These are phyloP conservation scores for Microcebus griseorufus DNA, from an alignment of 2,113 vertebrate species.

Conservation along the genomic window DNA sequence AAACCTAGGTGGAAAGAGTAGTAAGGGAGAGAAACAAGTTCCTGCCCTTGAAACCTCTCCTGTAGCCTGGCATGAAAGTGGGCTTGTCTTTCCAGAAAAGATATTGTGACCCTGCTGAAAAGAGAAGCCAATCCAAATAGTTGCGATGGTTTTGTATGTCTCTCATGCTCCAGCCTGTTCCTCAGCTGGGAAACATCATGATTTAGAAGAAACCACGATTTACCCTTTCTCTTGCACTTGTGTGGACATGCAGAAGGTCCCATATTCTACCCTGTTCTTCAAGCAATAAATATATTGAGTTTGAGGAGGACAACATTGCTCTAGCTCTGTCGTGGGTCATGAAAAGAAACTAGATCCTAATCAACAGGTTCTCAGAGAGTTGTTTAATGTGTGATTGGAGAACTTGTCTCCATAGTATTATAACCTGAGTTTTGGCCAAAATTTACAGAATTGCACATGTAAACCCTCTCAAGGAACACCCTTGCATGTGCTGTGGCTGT, in stretches of 20 bases:
- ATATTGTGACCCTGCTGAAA: not conserved
- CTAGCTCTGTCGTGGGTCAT: constrained; percentile 10
- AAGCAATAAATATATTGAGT: not conserved
- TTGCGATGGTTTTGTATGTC: not conserved
- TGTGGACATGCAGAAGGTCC: not conserved
- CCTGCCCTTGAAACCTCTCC: not conserved
- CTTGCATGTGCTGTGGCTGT: not conserved
- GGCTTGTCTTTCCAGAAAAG: not conserved
- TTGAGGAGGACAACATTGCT: not conserved
- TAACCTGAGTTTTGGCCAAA: not conserved
- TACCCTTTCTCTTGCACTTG: not conserved
- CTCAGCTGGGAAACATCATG: not conserved
- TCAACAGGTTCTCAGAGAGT: not conserved
- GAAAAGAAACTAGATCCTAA: not conserved
- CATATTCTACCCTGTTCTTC: not conserved
- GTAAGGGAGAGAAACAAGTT: constrained; percentile 13
- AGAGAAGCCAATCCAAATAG: not conserved
- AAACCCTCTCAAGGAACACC: not conserved
- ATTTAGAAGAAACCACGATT: not conserved
- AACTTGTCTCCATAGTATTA: not conserved
- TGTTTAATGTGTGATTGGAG: not conserved
- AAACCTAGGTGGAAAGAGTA: not conserved
- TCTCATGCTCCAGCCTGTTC: not conserved
- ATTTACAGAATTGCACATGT: not conserved
- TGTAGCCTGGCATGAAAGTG: not conserved